phyloP scores from a whole-genome alignment of 2,888 invertebrate genomes.

The Cryptocephalus moraei region DNA sequence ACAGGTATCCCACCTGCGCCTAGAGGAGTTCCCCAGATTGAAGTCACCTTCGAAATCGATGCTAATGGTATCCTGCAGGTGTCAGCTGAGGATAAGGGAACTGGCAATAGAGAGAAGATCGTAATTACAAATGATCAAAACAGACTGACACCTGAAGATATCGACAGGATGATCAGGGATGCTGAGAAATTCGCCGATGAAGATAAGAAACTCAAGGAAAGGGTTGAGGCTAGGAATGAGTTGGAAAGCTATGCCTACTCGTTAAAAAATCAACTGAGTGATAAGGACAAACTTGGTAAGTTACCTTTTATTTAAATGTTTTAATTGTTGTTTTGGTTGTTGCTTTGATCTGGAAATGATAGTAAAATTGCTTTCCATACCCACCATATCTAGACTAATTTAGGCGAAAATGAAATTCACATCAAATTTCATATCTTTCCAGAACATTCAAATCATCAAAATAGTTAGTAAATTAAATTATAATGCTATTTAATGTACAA shows the following conservation, averaged over 20 bases:
- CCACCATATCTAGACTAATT: too few relatives aligned
- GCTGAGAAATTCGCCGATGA: constrained; percentile 99
- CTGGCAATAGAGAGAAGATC: constrained; percentile 97
- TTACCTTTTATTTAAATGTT: background rate
- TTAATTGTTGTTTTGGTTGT: background rate
- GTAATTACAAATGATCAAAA: constrained; percentile 97
- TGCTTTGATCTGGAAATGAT: too few relatives aligned
- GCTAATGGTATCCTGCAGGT: constrained; percentile 93
- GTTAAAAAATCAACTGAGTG: constrained; percentile 90
- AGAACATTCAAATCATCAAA: too few relatives aligned
- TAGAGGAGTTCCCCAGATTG: constrained; percentile 90
- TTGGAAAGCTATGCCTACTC: constrained; percentile 96
- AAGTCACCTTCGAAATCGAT: constrained; percentile 91
- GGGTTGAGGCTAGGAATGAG: constrained; percentile 93
- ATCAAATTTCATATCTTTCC: too few relatives aligned
- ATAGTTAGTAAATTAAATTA: too few relatives aligned
- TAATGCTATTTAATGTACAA: too few relatives aligned
- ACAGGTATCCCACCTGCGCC: constrained; percentile 96
- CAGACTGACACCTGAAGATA: constrained; percentile 89
- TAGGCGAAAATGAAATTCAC: too few relatives aligned
- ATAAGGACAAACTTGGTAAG: constrained; percentile 75
- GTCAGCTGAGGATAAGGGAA: constrained; percentile 95
- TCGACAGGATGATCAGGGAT: constrained; percentile 98
- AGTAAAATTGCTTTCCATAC: too few relatives aligned
- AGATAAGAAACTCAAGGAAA: constrained; percentile 92